Evolutionary conservation across 2,797 vertebrate genomes (phyloP).

Genomic region (Pseudochirops cupreus): DNA sequence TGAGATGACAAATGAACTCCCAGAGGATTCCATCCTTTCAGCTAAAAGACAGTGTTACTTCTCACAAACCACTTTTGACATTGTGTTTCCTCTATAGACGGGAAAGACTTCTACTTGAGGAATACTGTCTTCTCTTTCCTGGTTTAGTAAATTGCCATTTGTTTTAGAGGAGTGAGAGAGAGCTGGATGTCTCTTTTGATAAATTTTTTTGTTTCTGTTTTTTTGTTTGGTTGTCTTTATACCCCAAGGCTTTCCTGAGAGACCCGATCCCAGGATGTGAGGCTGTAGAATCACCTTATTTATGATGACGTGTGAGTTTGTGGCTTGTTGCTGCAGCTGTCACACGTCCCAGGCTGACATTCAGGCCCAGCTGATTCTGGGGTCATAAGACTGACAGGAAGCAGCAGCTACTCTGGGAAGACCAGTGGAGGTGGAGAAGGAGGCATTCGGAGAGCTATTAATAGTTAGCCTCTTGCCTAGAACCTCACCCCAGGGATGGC

Average conservation of each 20-base stretch:
- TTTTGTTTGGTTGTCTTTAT: background rate
- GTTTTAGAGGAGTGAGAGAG: background rate
- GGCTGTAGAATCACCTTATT: background rate
- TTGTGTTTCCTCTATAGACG: background rate
- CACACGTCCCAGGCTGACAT: background rate
- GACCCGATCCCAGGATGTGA: background rate
- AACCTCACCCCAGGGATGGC: constrained; percentile 57
- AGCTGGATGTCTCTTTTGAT: background rate
- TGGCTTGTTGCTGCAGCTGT: background rate
- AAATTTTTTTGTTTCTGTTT: background rate
- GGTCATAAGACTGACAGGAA: background rate
- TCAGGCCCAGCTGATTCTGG: background rate
- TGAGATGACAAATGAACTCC: background rate
- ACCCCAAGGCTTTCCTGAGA: background rate
- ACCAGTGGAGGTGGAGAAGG: background rate
- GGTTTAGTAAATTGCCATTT: background rate
- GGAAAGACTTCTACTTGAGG: background rate
- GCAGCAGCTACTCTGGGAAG: background rate
- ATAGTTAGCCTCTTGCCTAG: constrained; percentile 58
- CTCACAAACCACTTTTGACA: background rate
- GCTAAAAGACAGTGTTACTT: background rate
- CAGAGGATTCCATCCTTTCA: background rate
- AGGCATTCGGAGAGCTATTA: constrained; percentile 65
- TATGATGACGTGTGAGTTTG: background rate
- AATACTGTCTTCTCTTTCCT: background rate